Percentiles rank a stretch among this genome's conserved stretches.
phyloP scores from a whole-genome alignment of 2,888 invertebrate genomes.

The Furcula furcula region DNA sequence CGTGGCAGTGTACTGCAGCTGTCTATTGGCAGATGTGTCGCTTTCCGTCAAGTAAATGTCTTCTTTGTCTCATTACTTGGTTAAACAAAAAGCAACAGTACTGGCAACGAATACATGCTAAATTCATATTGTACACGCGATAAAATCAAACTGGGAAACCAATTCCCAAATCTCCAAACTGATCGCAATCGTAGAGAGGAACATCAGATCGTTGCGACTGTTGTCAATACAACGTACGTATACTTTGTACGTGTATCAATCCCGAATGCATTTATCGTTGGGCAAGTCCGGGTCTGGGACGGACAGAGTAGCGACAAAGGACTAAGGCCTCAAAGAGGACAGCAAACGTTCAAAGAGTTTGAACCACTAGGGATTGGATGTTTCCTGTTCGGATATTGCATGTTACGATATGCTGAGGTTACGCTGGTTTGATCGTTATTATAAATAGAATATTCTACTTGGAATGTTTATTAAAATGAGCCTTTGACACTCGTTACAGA shows the following conservation, averaged over 20 bases:
- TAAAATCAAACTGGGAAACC: slow-evolving; percentile 22
- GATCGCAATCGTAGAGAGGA: slow-evolving; percentile 19
- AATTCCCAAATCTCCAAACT: slow-evolving; percentile 25
- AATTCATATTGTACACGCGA: slow-evolving; percentile 20
- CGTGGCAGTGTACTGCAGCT: too few relatives aligned
- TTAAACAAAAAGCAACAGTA: too few relatives aligned
- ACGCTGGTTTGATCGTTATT: not conserved
- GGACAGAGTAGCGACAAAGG: slow-evolving; percentile 41
- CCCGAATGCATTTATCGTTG: slow-evolving; percentile 30
- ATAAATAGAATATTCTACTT: too few relatives aligned
- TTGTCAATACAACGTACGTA: not conserved
- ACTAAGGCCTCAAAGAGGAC: slow-evolving; percentile 30
- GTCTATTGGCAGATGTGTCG: too few relatives aligned
- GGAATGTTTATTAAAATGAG: too few relatives aligned
- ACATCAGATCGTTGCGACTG: slow-evolving; percentile 7
- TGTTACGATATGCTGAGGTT: not conserved
- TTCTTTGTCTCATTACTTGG: too few relatives aligned
- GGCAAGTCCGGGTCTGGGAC: slow-evolving; percentile 30
- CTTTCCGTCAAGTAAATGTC: too few relatives aligned
- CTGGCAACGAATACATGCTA: not conserved
- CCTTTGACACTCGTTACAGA: too few relatives aligned
- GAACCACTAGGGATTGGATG: slow-evolving; percentile 34
- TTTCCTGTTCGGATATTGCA: slow-evolving; percentile 20
- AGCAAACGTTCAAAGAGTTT: slow-evolving; percentile 37
- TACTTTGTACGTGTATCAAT: slow-evolving; percentile 19